Conservation (phyloP, 1,140 invertebrate genomes). For the Procambarus virginalis region DNA sequence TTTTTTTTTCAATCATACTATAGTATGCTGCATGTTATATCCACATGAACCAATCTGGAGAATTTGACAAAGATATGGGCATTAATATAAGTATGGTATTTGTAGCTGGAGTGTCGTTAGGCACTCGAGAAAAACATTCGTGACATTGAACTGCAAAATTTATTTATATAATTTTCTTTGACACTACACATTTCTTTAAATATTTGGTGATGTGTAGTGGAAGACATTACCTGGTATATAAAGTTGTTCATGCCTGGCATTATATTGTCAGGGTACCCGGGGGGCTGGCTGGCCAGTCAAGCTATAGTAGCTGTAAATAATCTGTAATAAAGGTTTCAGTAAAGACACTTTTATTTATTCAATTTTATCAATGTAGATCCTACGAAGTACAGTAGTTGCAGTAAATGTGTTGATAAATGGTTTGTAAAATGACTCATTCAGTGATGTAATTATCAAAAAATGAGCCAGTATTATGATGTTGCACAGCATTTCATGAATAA, state of each 20-base stretch:
- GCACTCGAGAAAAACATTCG: neutral
- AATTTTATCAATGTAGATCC: too few species aligned
- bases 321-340: slow-evolving; percentile 3
- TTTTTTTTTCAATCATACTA: too few species aligned
- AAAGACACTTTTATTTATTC: neutral
- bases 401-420: too few species aligned
- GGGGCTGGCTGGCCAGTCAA: neutral
- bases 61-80: neutral
- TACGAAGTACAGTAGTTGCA: too few species aligned
- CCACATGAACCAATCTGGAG: neutral
- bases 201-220: neutral
- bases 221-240: neutral
- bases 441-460: too few species aligned
- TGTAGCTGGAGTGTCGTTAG: too few species aligned
- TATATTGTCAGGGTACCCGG: neutral
- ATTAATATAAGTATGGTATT: neutral
- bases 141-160: neutral
- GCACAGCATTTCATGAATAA: too few species aligned
- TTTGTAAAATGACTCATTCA: too few species aligned
- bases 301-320: neutral
- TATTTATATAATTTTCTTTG: neutral
- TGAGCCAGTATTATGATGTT: too few species aligned
- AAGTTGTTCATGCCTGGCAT: neutral
- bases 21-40: too few species aligned
- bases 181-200: neutral